Evolutionary conservation across 35 echinoderm and acorn worm genomes (phyloP), one percentile per base, ranked within the genome.

Genomic region (Heliocidaris erythrogramma): DNA sequence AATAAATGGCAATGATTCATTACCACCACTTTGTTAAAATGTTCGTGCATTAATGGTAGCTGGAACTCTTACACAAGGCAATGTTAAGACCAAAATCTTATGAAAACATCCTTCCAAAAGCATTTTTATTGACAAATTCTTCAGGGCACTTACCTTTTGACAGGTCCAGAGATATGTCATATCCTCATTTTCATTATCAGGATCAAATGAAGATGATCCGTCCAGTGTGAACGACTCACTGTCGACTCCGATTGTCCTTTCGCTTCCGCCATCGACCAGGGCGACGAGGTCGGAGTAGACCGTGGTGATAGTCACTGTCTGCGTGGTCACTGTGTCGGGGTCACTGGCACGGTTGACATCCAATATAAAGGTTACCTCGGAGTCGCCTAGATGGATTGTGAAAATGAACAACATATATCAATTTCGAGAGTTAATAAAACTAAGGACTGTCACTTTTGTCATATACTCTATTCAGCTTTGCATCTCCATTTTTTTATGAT

Each of bases 131-230:
- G 61, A 71, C 5, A 24, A 71, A 21, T n/a, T 78, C 35, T 42
- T 42, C 35, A 42, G 35, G 35, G 35, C 14, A 49, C 18, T 85
- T 94, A 99, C 98, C 98, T 97, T 95, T 18, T 94, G 10, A 86
- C 98, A 99, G 69, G 95, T 92, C 96, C 96, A 99, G 5, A 91
- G 69, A 31, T 99, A 99, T 9, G 84, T 93, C 96, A 95, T 94
- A 0, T 94, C 96, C 59, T 90, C 53, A 24, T 96, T 94, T 85
- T 96, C 95, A 9, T 95, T 93, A 86, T 99, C 98, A 2, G 98
- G 98, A 92, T 99, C 98, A 89, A 85, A 94, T 0, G 98, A 97
- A 27, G 90, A 59, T 0, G 94, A 94, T 48, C 96, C 98, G 92
- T 96, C 95, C n/a, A 99, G 94, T 6, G 59, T 88, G 17, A 99